These are phyloP conservation scores for Amphimallon solstitiale DNA, from an alignment of 2,888 invertebrate species.

Conservation along the genomic window DNA sequence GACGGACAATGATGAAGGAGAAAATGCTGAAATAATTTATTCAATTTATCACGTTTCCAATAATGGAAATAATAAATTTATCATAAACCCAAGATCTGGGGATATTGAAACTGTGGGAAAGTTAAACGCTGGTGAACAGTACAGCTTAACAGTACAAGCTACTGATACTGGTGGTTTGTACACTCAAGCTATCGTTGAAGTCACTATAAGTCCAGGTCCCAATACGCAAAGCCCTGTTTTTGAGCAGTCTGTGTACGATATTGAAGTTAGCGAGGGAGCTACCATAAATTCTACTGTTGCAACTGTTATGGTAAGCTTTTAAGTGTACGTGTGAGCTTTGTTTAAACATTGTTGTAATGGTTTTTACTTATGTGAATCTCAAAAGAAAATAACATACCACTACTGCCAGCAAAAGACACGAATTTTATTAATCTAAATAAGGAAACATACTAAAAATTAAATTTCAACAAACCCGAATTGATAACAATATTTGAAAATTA, in stretches of 20 bases:
- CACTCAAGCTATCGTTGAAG: constrained; percentile 87
- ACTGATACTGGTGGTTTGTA: constrained; percentile 82
- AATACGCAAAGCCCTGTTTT: constrained; percentile 85
- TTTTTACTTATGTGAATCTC: too few species aligned
- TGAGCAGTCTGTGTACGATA: constrained; percentile 83
- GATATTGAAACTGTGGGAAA: constrained; percentile 80
- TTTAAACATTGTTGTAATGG: too few species aligned
- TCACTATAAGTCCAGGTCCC: constrained; percentile 84
- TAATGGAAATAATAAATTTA: constrained; percentile 87
- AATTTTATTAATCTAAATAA: too few species aligned
- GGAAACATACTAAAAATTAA: too few species aligned
- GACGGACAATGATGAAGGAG: constrained; percentile 85
- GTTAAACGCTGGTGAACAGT: constrained; percentile 86
- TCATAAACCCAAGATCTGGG: constrained; percentile 82
- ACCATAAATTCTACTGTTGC: constrained; percentile 87
- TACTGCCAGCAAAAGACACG: too few species aligned
- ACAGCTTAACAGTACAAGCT: constrained; percentile 87
- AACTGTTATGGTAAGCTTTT: constrained; percentile 75
- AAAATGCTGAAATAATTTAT: constrained; percentile 84
- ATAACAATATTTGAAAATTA: too few species aligned
- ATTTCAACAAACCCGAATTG: too few species aligned
- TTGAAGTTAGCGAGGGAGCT: constrained; percentile 89
- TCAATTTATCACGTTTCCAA: constrained; percentile 92
- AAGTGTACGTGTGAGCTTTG: too few species aligned
- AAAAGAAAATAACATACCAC: too few species aligned